These are phyloP conservation scores for Coremacera marginata DNA, from an alignment of 2,888 invertebrate species.

Conservation along the genomic window DNA sequence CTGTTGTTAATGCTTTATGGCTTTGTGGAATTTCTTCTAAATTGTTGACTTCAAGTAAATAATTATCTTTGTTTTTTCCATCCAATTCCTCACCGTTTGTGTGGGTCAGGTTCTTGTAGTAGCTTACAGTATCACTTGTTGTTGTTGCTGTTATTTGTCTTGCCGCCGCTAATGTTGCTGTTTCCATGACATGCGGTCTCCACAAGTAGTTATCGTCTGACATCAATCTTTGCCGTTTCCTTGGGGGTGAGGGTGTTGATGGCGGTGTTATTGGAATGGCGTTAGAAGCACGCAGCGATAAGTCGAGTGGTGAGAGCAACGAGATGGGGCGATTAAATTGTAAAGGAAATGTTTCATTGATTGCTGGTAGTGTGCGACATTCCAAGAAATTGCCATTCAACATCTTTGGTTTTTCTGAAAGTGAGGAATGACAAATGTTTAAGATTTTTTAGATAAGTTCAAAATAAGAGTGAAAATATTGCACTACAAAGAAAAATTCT, in stretches of 20 bases:
- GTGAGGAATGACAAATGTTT: too few relatives aligned
- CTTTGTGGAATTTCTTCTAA: constrained; percentile 61
- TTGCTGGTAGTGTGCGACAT: constrained; percentile 65
- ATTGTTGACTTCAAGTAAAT: constrained; percentile 48
- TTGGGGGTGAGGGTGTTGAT: constrained; percentile 68
- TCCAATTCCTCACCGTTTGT: constrained; percentile 42
- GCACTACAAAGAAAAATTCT: too few relatives aligned
- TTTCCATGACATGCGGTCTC: constrained; percentile 61
- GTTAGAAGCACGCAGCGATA: constrained; percentile 65
- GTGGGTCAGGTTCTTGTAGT: constrained; percentile 47
- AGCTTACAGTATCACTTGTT: constrained; percentile 39
- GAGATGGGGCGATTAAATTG: constrained; percentile 60
- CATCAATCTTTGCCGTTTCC: constrained; percentile 65
- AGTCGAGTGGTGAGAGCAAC: constrained; percentile 66
- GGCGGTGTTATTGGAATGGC: constrained; percentile 68
- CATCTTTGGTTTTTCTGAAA: constrained; percentile 49
- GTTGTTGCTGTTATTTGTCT: constrained; percentile 29
- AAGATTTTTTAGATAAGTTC: too few relatives aligned
- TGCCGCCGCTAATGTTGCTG: constrained; percentile 37
- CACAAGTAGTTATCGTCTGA: constrained; percentile 63
- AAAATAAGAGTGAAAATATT: not conserved
- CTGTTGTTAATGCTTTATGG: constrained; percentile 54
- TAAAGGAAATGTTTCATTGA: constrained; percentile 65
- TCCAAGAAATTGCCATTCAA: constrained; percentile 59
- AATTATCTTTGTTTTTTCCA: constrained; percentile 40